Evolutionary conservation across 2,113 vertebrate species (phyloP), one percentile per base, ranked within the genome.

Genomic region (Anolis carolinensis): DNA sequence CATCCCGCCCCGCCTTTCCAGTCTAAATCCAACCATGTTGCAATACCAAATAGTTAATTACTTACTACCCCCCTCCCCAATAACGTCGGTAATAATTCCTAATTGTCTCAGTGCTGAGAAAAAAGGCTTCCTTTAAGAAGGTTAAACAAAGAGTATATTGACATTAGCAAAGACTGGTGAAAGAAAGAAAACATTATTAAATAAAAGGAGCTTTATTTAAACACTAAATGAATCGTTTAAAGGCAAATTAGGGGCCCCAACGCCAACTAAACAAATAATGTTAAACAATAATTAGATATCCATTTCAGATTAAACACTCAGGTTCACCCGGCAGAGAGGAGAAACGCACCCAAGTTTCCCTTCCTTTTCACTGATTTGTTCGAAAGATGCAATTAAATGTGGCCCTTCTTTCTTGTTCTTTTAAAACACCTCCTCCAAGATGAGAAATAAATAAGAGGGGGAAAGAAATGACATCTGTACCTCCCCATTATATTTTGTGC

Each of bases 81-180:
- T 27, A n/a, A 95, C n/a, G 73, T 92, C 93, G 94, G 91, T 95
- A 94, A 93, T 95, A 93, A 95, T 95, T 96, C 90, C 84, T 96
- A 97, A 96, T 96, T 95, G 95, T 93, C 94, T 95, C 91, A 1
- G 93, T 94, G 95, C 93, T 55, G 94, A 95, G 95, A 94, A 44
- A 44, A 96, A 96, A 95, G 92, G 96, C 96, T 96, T 95, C 96
- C 95, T 97, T 97, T 96, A 97, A 96, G 96, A 95, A 96, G 95
- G 96, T 97, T 97, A 98, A 97, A 98, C 97, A 97, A 94, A 96
- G 95, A 96, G 89, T 94, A 96, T 98, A 96, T 97, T 98, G 97
- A 98, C 97, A 98, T 94, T 97, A 96, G 96, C 95, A 96, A 96
- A 93, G 93, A 97, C 97, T 97, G 96, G 96, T 96, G 96, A 96